Evolutionary conservation across 2,888 invertebrate genomes (phyloP).

Genomic region (Amblyjoppa fuscipennis): DNA sequence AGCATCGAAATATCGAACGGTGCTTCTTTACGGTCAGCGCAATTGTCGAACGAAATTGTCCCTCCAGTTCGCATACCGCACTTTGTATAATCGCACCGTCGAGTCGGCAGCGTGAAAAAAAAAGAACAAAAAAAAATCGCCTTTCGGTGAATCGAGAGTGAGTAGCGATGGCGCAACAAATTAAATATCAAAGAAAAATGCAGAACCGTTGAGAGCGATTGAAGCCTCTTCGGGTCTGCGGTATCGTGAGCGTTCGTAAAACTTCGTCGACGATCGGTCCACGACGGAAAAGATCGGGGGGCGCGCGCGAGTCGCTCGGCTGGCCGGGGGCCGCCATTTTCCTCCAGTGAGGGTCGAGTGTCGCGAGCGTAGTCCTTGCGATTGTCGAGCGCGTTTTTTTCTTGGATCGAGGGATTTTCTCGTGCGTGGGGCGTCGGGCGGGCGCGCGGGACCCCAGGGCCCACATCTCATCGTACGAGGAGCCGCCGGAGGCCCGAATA

Average conservation of each 20-base stretch:
- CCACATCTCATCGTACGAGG: slow-evolving; percentile 72
- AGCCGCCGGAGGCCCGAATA: slow-evolving; percentile 70
- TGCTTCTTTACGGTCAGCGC: not conserved
- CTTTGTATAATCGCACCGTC: not conserved
- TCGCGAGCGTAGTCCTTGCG: slow-evolving; percentile 77
- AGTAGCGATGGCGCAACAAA: not conserved
- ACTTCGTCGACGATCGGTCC: slow-evolving; percentile 66
- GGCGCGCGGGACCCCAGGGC: slow-evolving; percentile 78
- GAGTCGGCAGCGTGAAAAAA: not conserved
- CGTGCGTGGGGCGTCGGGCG: slow-evolving; percentile 77
- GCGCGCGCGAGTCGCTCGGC: slow-evolving; percentile 81
- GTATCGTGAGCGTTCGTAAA: slow-evolving; percentile 55
- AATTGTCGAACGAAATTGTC: not conserved
- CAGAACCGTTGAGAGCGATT: slow-evolving; percentile 1
- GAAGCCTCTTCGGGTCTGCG: slow-evolving; percentile 43
- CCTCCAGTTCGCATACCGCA: not conserved
- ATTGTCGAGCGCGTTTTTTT: slow-evolving; percentile 72
- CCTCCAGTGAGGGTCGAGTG: slow-evolving; percentile 83
- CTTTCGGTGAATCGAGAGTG: not conserved
- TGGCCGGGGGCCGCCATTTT: slow-evolving; percentile 83
- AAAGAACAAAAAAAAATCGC: not conserved
- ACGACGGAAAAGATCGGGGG: slow-evolving; percentile 80
- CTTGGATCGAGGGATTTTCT: slow-evolving; percentile 76
- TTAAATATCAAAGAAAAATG: slow-evolving; percentile 1
- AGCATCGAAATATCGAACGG: slow-evolving; percentile 14